Evolutionary conservation across 2,113 vertebrate genomes (phyloP), one percentile per base, ranked within the genome.

Genomic region (Stercorarius parasiticus): DNA sequence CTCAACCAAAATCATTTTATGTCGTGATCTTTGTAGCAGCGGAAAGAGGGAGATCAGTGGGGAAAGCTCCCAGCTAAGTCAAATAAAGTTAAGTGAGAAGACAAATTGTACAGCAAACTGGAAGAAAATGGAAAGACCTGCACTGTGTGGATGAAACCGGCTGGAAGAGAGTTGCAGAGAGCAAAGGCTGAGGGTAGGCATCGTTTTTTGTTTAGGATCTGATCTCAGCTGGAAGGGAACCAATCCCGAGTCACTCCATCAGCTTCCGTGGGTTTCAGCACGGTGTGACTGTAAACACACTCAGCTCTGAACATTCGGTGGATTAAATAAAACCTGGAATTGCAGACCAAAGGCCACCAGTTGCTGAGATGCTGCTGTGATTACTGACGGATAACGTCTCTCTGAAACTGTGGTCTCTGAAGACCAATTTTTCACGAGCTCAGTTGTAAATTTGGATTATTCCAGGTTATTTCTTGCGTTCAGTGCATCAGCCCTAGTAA

Each of bases 21-120:
- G 29, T 16, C 1, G 0, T 15, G 36, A 11, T 53, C 49, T 58
- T 59, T 0, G 2, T 6, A 59, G 61, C 38, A 82, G 62, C 50
- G 45, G 77, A 42, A 76, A 67, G 36, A 62, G 21, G 58, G 42
- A 82, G 71, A 65, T 11, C 4, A 58, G 61, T 8, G 15, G 59
- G 49, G 66, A 86, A 70, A 55, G 19, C 32, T 71, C 72, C 22
- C 7, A 20, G 40, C 25, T 71, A 21, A 47, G 52, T 14, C 50
- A 18, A 17, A 50, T 7, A 8, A 0, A 61, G 66, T 26, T 30
- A 38, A 80, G 45, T 56, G 53, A 83, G 61, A 66, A 87, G 62
- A 61, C 29, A 80, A 70, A 80, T 6, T 17, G 16, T 14, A 36
- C 55, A 76, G 36, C 36, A 62, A 77, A 30, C 47, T 42, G 67